A percentile compares a stretch with the other conserved stretches of the same genome.
Conservation (phyloP, 2,888 invertebrate genomes). For the Scaeva pyrastri region DNA sequence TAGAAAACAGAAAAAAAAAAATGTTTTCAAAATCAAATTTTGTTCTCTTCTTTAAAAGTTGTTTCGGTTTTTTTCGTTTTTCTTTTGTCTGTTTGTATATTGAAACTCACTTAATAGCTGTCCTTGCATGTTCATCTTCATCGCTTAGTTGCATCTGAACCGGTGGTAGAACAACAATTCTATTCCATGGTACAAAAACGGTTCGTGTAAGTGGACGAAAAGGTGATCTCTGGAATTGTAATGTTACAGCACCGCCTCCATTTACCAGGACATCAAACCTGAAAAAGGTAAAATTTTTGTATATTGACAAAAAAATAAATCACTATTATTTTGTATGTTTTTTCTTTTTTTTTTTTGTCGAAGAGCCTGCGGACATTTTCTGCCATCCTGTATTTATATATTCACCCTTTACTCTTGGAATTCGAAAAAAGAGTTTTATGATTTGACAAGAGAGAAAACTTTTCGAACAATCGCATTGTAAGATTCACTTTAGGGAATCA, state of each 20-base stretch:
- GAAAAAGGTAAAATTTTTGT: constrained; percentile 76
- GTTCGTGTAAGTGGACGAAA: constrained; percentile 95
- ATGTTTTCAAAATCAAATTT: constrained; percentile 22
- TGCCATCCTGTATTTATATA: constrained; percentile 17
- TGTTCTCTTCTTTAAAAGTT: background rate
- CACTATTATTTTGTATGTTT: background rate
- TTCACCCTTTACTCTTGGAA: constrained; percentile 14
- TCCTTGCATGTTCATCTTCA: constrained; percentile 85
- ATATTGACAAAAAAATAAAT: constrained; percentile 6
- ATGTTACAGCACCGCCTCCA: constrained; percentile 98
- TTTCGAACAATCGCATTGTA: constrained; percentile 70
- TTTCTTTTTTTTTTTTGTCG: background rate
- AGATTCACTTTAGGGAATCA: constrained; percentile 74
- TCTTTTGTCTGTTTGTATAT: constrained; percentile 1
- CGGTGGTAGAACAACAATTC: constrained; percentile 95
- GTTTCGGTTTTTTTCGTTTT: background rate
- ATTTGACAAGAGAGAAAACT: constrained; percentile 69
- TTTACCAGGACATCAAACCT: constrained; percentile 99
- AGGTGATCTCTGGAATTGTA: constrained; percentile 98
- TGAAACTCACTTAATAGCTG: constrained; percentile 82
- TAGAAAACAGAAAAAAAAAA: constrained; percentile 39
- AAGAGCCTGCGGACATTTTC: constrained; percentile 20
- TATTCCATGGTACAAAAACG: constrained; percentile 98
- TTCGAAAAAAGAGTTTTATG: constrained; percentile 60
- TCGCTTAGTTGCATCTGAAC: constrained; percentile 94